Percentiles rank a stretch among this genome's conserved stretches.
Evolutionary conservation across 92 coral and sea anemone species (phyloP).

Genomic region (Phenganax subtilis): DNA sequence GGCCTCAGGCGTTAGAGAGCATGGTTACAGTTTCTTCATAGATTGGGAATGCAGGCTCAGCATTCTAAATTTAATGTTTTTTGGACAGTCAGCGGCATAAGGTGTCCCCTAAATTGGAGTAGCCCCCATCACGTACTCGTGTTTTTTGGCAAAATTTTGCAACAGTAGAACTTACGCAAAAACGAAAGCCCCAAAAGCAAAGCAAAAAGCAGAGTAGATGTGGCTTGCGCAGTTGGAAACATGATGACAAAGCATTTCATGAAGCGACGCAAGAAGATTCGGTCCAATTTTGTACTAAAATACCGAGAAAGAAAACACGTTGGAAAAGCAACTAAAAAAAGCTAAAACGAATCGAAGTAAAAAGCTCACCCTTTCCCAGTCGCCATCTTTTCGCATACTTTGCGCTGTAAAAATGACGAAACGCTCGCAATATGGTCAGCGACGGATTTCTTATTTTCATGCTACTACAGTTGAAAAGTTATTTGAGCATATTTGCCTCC

Average conservation of each 20-base stretch:
- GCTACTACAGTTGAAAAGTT: not conserved
- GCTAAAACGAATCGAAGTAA: no score
- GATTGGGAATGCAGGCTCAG: no score
- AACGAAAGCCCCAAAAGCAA: slow-evolving; percentile 69
- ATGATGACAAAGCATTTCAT: slow-evolving; percentile 68
- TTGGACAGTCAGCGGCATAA: no score
- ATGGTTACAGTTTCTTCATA: no score
- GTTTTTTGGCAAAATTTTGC: not conserved
- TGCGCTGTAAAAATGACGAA: not conserved
- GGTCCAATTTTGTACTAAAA: slow-evolving; percentile 59
- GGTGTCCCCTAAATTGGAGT: no score
- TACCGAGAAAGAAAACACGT: not conserved
- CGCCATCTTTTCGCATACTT: slow-evolving; percentile 1
- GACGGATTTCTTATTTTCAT: not conserved
- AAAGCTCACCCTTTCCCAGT: not conserved
- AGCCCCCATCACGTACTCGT: not conserved
- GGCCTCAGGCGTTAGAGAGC: no score
- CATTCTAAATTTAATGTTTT: no score
- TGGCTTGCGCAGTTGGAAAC: slow-evolving; percentile 67
- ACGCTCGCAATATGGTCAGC: slow-evolving; percentile 7
- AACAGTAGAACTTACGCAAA: slow-evolving; percentile 48
- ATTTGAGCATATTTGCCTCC: no score
- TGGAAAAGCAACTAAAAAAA: no score
- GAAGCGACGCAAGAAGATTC: slow-evolving; percentile 68
- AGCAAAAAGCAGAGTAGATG: slow-evolving; percentile 65